Base-by-base conservation (phyloP, 2,797 vertebrate genomes). In the Hapalemur alaotrensis region DNA sequence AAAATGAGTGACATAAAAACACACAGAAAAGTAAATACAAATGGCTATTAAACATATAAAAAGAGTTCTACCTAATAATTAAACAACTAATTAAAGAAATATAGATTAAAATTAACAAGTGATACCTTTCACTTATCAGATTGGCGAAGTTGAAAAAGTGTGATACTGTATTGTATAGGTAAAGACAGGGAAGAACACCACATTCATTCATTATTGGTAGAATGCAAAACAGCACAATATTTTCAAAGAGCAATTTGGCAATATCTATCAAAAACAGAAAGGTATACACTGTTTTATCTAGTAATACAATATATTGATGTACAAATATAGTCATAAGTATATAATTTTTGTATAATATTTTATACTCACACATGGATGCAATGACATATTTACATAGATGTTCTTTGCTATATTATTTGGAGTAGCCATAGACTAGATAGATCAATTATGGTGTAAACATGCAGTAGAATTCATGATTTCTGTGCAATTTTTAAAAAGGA, bases 1-100 rank as follows among this genome's bases (percentile, higher is more conserved):
- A 91, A 96, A 94, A 88, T 14, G 4, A 46, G 23, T 28, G 91
- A 95, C 93, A 87, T 11, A 67, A 67, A 22, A 89, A 59, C 14
- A 81, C 25, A 78, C 7, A 87, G 32, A 76, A 91, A 82, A 75
- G 65, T 48, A 96, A 63, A 54, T 59, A 72, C 14, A 87, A 79
- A 46, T 67, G 73, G 15, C 17, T 91, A 73, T 54, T 95, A 52
- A 84, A 70, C 1, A 52, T 75, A 84, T 38, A 8, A 48, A 73
- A 93, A 23, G 38, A 82, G 5, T 87, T 79, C 14, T 76, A 57
- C 2, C 12, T 89, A 70, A 23, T 92, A 78, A 57, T 63, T 84
- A 92, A 75, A 13, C n/a, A 46, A 83, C 10, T 73, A 85, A 65
- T 75, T 76, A 35, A 65, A 75, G 18, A 93, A 85, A 59, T 83